These are phyloP conservation scores for Sciaenops ocellatus DNA, from an alignment of 2,797 vertebrate genomes.

Conservation along the genomic window DNA sequence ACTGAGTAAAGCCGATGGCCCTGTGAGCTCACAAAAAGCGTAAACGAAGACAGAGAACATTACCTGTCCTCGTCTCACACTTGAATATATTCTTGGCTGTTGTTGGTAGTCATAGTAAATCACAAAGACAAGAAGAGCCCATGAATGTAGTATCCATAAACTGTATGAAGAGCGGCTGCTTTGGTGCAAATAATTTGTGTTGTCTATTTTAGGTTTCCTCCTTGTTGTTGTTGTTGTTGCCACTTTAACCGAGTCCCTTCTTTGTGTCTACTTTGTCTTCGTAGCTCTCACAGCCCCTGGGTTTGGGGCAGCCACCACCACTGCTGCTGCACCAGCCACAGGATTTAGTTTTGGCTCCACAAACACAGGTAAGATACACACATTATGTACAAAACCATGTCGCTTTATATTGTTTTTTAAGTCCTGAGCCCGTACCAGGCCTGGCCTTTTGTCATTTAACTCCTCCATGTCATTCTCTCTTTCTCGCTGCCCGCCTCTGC, in stretches of 20 bases:
- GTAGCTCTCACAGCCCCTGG: slow-evolving; percentile 84
- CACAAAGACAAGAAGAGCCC: not conserved
- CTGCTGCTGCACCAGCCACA: slow-evolving; percentile 81
- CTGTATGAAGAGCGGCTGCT: not conserved
- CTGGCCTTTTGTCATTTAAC: slow-evolving; percentile 77
- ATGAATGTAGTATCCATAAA: not conserved
- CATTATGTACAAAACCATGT: not conserved
- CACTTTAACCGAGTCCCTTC: not conserved
- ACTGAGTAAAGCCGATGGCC: not conserved
- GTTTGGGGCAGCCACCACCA: slow-evolving; percentile 83
- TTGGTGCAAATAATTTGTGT: not conserved
- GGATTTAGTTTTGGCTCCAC: slow-evolving; percentile 87
- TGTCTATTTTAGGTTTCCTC: not conserved
- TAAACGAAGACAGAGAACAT: not conserved
- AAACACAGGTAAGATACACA: slow-evolving; percentile 77
- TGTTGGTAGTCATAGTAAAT: not conserved
- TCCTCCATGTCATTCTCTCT: slow-evolving; percentile 82
- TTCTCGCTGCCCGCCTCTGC: slow-evolving; percentile 86
- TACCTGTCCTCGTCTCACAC: not conserved
- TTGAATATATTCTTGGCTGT: no score
- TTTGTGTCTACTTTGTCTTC: slow-evolving; percentile 25
- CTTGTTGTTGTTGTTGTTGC: not conserved
- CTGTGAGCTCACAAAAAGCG: not conserved
- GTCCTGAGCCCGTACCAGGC: not conserved
- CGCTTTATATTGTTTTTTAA: not conserved